Percentiles rank a stretch among this genome's conserved stretches.
These are phyloP conservation scores for Sorex fumeus DNA, from an alignment of 2,113 vertebrate genomes.

Conservation along the genomic window DNA sequence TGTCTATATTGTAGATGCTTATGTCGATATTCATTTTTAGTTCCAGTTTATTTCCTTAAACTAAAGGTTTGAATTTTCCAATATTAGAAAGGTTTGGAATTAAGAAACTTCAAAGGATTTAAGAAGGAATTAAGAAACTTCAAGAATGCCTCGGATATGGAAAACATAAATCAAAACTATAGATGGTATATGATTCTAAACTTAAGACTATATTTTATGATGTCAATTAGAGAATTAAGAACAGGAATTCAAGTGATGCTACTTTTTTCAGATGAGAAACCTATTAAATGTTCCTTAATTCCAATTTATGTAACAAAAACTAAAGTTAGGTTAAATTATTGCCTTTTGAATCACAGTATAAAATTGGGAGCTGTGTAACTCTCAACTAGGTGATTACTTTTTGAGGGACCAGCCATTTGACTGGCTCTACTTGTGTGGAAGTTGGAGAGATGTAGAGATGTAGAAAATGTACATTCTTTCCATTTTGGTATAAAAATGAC, in stretches of 20 bases:
- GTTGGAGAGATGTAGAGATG: neutral
- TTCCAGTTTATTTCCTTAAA: neutral
- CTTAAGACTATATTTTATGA: neutral
- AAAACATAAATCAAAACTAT: neutral
- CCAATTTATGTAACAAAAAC: neutral
- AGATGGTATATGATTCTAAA: neutral
- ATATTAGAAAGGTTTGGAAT: neutral
- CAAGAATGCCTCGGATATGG: neutral
- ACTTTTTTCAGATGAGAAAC: neutral
- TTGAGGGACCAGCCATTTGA: neutral
- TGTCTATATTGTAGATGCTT: neutral
- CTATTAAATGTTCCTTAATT: neutral
- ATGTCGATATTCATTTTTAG: neutral
- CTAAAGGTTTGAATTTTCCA: neutral
- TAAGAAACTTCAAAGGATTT: neutral
- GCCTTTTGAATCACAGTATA: neutral
- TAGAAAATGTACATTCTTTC: neutral
- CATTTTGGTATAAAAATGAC: neutral
- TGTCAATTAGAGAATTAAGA: neutral
- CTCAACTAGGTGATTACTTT: neutral
- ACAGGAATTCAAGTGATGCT: neutral
- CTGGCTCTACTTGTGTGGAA: neutral
- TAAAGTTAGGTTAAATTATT: neutral
- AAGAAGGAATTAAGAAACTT: neutral
- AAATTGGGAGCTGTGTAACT: neutral